These are phyloP conservation scores for Drosophila aff. DNA, from an alignment of 1,140 invertebrate species.

Conservation along the genomic window DNA sequence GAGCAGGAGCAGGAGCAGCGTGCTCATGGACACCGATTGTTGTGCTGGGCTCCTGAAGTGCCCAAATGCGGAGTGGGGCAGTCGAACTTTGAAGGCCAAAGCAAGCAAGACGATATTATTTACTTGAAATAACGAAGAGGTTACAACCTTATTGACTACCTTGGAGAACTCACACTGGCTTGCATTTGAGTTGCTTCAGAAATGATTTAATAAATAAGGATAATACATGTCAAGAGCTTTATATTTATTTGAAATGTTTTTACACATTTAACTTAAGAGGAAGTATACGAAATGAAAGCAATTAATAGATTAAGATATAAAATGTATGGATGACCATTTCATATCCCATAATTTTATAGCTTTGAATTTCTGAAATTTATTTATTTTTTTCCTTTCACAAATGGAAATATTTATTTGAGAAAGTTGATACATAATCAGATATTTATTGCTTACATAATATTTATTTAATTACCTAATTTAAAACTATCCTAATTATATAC, in stretches of 20 bases:
- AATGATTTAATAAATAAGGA: background rate
- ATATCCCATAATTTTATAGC: accelerated
- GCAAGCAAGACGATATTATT: background rate
- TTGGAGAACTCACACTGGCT: background rate
- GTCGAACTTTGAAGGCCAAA: background rate
- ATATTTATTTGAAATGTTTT: too few species aligned
- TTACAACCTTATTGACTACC: too few species aligned
- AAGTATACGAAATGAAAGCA: too few species aligned
- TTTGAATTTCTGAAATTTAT: background rate
- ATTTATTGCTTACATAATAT: too few species aligned
- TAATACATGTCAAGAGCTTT: background rate
- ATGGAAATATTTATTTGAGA: background rate
- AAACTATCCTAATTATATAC: background rate
- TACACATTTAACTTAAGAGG: too few species aligned
- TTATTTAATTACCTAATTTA: background rate
- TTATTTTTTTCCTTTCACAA: too few species aligned
- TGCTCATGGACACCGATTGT: conserved; percentile 27
- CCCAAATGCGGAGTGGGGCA: background rate
- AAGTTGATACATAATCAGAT: too few species aligned
- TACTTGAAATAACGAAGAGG: background rate
- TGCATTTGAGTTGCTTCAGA: background rate
- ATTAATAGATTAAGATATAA: background rate
- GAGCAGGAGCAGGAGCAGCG: conserved; percentile 11
- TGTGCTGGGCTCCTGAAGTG: conserved; percentile 40
- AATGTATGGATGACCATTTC: background rate